Evolutionary conservation across 2,888 invertebrate species (phyloP).

Genomic region (Subacronicta megacephala): DNA sequence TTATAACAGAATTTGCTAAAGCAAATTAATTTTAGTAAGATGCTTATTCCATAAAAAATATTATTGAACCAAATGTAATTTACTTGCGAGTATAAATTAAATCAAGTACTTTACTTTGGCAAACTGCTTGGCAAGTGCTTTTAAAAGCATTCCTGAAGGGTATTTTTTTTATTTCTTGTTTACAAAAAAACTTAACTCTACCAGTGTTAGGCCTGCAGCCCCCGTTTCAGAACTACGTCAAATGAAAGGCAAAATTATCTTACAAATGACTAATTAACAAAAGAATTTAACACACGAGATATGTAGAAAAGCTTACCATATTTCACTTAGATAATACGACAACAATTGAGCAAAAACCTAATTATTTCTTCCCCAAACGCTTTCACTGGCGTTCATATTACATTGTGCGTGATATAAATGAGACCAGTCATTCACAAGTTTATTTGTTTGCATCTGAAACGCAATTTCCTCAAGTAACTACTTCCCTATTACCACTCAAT

Average conservation of each 20-base stretch:
- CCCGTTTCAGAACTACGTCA: too few relatives aligned
- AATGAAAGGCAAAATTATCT: too few relatives aligned
- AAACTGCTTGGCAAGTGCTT: constrained; percentile 33
- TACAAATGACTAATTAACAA: too few relatives aligned
- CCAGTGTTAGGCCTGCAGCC: constrained; percentile 7
- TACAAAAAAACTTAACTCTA: constrained; percentile 14
- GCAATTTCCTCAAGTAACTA: constrained; percentile 30
- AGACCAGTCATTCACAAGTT: constrained; percentile 19
- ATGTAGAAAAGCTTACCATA: too few relatives aligned
- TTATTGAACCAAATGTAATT: constrained; percentile 35
- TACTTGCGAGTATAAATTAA: constrained; percentile 47
- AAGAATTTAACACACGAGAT: too few relatives aligned
- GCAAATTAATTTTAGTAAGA: constrained; percentile 45
- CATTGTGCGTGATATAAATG: constrained; percentile 24
- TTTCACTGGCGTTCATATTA: constrained; percentile 16
- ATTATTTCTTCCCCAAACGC: constrained; percentile 26
- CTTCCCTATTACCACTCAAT: constrained; percentile 41
- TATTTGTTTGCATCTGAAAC: constrained; percentile 38
- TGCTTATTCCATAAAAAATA: constrained; percentile 42
- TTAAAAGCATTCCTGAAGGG: constrained; percentile 21
- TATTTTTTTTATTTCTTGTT: constrained; percentile 23
- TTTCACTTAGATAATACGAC: too few relatives aligned
- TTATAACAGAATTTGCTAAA: constrained; percentile 37
- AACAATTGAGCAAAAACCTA: too few relatives aligned
- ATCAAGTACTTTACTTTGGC: constrained; percentile 33